Percentiles rank a stretch among this genome's conserved stretches.
phyloP scores from a whole-genome alignment of 2,113 vertebrate genomes.

The Malurus melanocephalus region DNA sequence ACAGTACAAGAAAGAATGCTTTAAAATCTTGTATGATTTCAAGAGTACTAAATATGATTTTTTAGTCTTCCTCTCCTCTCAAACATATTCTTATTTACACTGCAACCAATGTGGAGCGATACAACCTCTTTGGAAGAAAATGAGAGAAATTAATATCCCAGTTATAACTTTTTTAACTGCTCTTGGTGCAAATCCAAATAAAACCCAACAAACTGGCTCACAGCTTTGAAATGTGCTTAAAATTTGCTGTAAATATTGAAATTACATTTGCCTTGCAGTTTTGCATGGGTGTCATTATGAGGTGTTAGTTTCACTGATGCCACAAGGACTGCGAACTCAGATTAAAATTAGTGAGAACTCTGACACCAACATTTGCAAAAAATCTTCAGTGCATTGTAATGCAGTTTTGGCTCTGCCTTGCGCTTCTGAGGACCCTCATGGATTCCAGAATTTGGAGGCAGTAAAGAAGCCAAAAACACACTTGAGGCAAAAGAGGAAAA shows the following conservation, averaged over 20 bases:
- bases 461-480: neutral
- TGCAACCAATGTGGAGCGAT: neutral
- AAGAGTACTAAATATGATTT: neutral
- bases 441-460: neutral
- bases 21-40: neutral
- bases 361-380: neutral
- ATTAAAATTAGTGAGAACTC: slow-evolving; percentile 40
- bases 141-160: neutral
- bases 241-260: slow-evolving; percentile 50
- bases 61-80: neutral
- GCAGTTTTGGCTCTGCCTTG: neutral
- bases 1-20: neutral
- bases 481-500: neutral
- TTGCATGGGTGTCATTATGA: slow-evolving; percentile 19
- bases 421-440: neutral
- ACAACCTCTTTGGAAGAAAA: neutral
- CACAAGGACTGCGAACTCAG: slow-evolving; percentile 20
- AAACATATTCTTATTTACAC: neutral
- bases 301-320: slow-evolving; percentile 36
- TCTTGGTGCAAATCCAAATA: slow-evolving; percentile 19
- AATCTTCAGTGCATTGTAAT: neutral
- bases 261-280: slow-evolving; percentile 39
- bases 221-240: slow-evolving; percentile 17
- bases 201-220: slow-evolving; percentile 16
- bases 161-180: neutral